These are phyloP conservation scores for Anneissia japonica DNA, from an alignment of 35 echinoderm and acorn worm genomes.

Conservation along the genomic window DNA sequence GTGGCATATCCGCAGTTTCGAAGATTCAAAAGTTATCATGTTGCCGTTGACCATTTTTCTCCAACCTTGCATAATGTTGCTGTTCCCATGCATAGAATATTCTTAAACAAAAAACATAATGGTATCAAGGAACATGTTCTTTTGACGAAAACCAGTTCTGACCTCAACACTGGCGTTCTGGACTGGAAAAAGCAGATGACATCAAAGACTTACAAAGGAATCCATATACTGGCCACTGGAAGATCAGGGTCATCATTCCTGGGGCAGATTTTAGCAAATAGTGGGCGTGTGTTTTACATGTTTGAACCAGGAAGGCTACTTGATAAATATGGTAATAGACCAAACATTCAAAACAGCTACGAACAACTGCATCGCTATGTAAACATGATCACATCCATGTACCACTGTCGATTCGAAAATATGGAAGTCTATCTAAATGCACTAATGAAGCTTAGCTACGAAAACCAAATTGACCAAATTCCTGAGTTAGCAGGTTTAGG, in stretches of 20 bases:
- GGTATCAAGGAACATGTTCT: no score
- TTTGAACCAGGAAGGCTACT: not conserved
- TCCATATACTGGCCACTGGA: not conserved
- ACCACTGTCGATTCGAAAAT: not conserved
- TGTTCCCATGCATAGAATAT: no score
- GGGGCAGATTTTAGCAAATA: not conserved
- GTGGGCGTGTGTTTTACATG: not conserved
- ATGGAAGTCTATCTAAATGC: not conserved
- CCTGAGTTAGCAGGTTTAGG: not conserved
- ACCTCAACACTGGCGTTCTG: no score
- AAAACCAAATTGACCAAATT: not conserved
- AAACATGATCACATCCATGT: not conserved
- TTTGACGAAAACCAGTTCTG: no score
- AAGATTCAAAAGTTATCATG: no score
- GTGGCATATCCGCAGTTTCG: no score
- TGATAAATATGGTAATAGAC: not conserved
- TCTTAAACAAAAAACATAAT: no score
- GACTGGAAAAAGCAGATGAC: no score
- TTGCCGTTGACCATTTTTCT: no score
- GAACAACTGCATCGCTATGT: not conserved
- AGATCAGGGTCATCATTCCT: not conserved
- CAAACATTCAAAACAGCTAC: not conserved
- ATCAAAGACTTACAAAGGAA: not conserved
- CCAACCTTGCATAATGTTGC: no score
- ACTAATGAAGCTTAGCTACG: not conserved